phyloP scores from a whole-genome alignment of 2,113 vertebrate genomes.

The Gymnocephalus cernua region DNA sequence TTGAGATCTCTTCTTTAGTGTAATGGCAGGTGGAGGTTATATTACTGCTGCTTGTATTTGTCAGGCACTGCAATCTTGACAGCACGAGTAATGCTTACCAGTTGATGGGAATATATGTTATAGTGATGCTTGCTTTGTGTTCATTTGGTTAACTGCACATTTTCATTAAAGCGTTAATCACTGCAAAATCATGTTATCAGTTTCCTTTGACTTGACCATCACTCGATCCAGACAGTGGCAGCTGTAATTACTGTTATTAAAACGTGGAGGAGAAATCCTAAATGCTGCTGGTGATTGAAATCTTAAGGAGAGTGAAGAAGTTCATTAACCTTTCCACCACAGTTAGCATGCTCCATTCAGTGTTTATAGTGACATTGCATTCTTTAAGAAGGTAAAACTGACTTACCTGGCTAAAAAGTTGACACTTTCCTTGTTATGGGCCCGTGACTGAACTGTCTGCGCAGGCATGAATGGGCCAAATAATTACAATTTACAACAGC shows the following conservation, averaged over 20 bases:
- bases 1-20: constrained; percentile 13
- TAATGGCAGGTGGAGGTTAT: constrained; percentile 48
- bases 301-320: constrained; percentile 10
- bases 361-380: constrained; percentile 10
- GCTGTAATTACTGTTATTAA: constrained; percentile 58
- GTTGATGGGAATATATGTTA: constrained; percentile 8
- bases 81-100: background rate
- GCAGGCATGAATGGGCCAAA: constrained; percentile 21
- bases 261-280: constrained; percentile 26
- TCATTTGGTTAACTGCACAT: constrained; percentile 39
- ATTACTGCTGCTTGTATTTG: constrained; percentile 11
- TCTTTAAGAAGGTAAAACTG: constrained; percentile 3
- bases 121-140: constrained; percentile 18
- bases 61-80: background rate
- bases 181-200: constrained; percentile 28
- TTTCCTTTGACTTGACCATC: constrained; percentile 45
- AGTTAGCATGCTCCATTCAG: background rate
- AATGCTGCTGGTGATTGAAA: constrained; percentile 28
- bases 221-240: constrained; percentile 14
- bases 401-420: background rate
- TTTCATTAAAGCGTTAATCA: constrained; percentile 68
- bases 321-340: background rate
- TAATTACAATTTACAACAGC: constrained; percentile 26
- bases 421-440: background rate
- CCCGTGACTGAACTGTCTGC: constrained; percentile 2